A percentile compares a stretch with the other conserved stretches of the same genome.
Evolutionary conservation across 2,113 vertebrate genomes (phyloP).

Genomic region (Catharus minimus): DNA sequence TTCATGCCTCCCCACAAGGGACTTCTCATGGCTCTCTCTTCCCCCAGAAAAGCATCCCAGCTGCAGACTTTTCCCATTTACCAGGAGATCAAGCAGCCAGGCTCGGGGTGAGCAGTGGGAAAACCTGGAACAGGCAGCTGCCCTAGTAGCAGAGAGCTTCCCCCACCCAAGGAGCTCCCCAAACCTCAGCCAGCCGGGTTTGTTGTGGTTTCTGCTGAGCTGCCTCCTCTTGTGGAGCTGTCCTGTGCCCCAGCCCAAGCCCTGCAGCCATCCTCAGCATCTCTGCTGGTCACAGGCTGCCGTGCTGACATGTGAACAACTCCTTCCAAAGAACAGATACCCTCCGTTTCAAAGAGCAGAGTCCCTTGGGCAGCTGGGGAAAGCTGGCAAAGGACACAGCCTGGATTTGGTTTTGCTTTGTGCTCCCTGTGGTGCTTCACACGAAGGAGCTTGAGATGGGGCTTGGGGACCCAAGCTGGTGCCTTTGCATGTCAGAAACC

Average conservation of each 20-base stretch:
- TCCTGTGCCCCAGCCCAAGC: background rate
- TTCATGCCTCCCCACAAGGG: background rate
- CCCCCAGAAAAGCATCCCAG: background rate
- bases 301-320: constrained; percentile 58
- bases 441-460: background rate
- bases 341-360: constrained; percentile 8
- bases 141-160: constrained; percentile 1
- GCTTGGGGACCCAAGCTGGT: background rate
- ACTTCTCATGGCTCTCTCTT: background rate
- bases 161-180: background rate
- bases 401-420: background rate
- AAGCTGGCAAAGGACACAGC: background rate
- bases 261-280: background rate
- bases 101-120: background rate
- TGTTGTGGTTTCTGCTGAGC: constrained; percentile 30
- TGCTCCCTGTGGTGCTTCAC: background rate
- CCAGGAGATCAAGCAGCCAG: background rate
- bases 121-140: background rate
- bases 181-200: background rate
- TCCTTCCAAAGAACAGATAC: constrained; percentile 40
- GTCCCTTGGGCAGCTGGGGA: constrained; percentile 1
- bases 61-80: background rate
- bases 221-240: background rate
- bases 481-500: background rate
- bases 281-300: background rate